Base-by-base conservation (phyloP, 2,888 invertebrate species). In the Tillus elongatus region DNA sequence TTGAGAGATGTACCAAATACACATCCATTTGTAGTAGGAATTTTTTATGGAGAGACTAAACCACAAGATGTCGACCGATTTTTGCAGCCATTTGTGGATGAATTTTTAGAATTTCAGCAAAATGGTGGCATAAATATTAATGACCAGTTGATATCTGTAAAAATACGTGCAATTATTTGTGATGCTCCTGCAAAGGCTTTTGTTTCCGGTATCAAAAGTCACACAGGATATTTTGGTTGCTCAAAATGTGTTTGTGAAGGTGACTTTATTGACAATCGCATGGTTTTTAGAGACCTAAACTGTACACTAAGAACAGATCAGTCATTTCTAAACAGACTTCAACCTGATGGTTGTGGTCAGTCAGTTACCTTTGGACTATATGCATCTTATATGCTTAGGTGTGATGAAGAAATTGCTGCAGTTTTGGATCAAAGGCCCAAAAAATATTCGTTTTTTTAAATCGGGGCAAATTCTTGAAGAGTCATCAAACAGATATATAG, bases 351-450 rank as follows among this genome's bases (percentile, higher is more conserved):
- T 41, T 31, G 44, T 53, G 46, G 47, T 53, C 4, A 41, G 45
- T 3, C 44, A 45, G 29, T 41, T 51, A 31, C 46, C 49, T 10
- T 15, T 50, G 2, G 47, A 53, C 33, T 47, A 46, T 29, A 51
- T 51, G 49, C 52, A 53, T 28, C 34, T 48, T 2, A 41, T 45
- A 6, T 50, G 43, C 34, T 35, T 52, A 4, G 52, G 51, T 9
- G 44, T 47, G 15, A 42, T 40, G n/a, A n/a, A n/a, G n/a, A n/a
- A n/a, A n/a, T n/a, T n/a, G n/a, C n/a, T n/a, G n/a, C n/a, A n/a
- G n/a, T n/a, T n/a, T n/a, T n/a, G n/a, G n/a, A n/a, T n/a, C n/a
- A n/a, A n/a, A n/a, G n/a, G n/a, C n/a, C n/a, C n/a, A n/a, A n/a
- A n/a, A n/a, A n/a, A n/a, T n/a, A n/a, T n/a, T n/a, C n/a, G n/a